These are phyloP conservation scores for Sceloporus undulatus DNA, from an alignment of 2,113 vertebrate species.

Conservation along the genomic window DNA sequence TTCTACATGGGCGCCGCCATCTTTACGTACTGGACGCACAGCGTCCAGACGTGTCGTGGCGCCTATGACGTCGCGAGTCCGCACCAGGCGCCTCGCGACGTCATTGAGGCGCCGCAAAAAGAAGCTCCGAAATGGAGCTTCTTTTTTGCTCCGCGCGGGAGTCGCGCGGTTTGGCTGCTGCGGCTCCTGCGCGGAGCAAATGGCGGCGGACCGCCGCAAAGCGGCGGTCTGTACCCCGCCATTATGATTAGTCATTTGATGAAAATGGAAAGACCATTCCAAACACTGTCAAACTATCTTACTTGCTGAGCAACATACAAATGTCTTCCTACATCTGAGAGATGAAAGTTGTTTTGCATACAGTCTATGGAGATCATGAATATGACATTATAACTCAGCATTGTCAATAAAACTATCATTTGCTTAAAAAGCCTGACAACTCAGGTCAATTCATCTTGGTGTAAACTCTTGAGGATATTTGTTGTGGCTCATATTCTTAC, in stretches of 20 bases:
- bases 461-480: neutral
- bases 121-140: no score
- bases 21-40: no score
- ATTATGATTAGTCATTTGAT: neutral
- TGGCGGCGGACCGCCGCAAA: no score
- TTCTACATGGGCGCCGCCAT: no score
- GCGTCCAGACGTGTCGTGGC: no score
- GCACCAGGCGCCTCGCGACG: no score
- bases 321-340: neutral
- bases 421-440: neutral
- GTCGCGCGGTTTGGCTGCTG: no score
- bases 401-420: slow-evolving; percentile 11
- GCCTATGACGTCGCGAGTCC: no score
- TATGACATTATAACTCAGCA: neutral
- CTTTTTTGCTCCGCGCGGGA: no score
- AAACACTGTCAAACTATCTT: neutral
- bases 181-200: no score
- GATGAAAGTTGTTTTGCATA: neutral
- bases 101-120: no score
- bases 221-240: no score
- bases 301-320: neutral
- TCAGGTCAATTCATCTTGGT: neutral
- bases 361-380: neutral
- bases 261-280: neutral
- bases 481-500: slow-evolving; percentile 73